Evolutionary conservation across 2,113 vertebrate genomes (phyloP).

Genomic region (Psittacara wagleri): DNA sequence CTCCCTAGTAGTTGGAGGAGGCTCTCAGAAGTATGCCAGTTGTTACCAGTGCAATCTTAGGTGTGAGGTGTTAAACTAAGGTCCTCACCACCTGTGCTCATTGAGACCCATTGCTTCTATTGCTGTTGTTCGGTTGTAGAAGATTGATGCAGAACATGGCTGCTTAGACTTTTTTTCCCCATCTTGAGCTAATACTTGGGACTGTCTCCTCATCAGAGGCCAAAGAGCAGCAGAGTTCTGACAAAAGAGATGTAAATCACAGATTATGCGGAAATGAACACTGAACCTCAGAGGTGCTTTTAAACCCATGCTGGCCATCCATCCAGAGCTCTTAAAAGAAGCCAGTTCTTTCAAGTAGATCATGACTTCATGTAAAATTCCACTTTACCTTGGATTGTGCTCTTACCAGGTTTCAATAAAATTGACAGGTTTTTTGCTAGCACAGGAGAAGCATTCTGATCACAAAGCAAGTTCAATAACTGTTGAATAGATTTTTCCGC

Average conservation of each 20-base stretch:
- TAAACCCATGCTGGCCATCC: background rate
- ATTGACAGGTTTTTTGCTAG: background rate
- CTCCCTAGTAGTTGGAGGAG: background rate
- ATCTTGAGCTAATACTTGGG: background rate
- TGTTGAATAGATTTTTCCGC: background rate
- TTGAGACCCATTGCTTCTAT: background rate
- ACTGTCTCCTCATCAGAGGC: background rate
- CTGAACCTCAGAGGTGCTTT: background rate
- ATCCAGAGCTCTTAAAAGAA: background rate
- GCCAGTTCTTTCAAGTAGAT: background rate
- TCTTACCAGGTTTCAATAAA: background rate
- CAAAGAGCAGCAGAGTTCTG: background rate
- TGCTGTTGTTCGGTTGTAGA: background rate
- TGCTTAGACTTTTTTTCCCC: background rate
- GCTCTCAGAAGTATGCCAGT: background rate
- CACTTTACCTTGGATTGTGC: background rate
- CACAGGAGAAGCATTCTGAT: background rate
- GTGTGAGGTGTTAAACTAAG: background rate
- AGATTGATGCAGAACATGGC: background rate
- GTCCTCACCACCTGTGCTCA: background rate
- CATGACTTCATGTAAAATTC: background rate
- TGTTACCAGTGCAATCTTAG: background rate
- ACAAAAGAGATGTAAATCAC: background rate
- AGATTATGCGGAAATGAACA: background rate
- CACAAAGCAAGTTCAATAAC: fast-evolving